phyloP scores from a whole-genome alignment of 2,797 vertebrate genomes.

The Chaetodon trifasciatus region DNA sequence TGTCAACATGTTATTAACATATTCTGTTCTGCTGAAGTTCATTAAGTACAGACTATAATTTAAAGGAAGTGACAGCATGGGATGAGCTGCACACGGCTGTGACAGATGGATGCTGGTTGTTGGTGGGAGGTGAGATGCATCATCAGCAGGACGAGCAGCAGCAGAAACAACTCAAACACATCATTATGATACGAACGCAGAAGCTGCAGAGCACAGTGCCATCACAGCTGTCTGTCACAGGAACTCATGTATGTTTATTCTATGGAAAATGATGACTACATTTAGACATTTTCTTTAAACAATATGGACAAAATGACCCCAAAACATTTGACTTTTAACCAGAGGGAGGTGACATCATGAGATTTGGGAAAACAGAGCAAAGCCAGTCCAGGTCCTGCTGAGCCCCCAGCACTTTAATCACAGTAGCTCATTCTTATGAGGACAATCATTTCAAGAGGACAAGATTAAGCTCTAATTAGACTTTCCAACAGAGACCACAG shows the following conservation, averaged over 20 bases:
- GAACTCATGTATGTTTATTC: not conserved
- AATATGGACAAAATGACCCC: not conserved
- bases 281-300: no score
- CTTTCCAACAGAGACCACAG: slow-evolving; percentile 9
- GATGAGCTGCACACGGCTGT: not conserved
- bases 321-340: not conserved
- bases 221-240: not conserved
- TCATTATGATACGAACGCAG: not conserved
- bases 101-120: not conserved
- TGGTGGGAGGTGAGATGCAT: not conserved
- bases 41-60: not conserved
- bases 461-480: slow-evolving; percentile 39
- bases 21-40: not conserved
- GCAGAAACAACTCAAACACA: not conserved
- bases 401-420: slow-evolving; percentile 24
- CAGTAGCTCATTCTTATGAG: slow-evolving; percentile 31
- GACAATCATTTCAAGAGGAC: slow-evolving; percentile 35
- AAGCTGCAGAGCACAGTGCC: not conserved
- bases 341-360: not conserved
- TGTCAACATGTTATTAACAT: not conserved
- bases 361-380: not conserved
- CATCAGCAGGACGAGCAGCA: slow-evolving; percentile 4
- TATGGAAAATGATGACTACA: not conserved
- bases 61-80: not conserved
- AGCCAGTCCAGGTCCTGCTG: not conserved